A percentile compares a stretch with the other conserved stretches of the same genome.
phyloP scores from a whole-genome alignment of 2,797 vertebrate genomes.

The Macropodus opercularis region DNA sequence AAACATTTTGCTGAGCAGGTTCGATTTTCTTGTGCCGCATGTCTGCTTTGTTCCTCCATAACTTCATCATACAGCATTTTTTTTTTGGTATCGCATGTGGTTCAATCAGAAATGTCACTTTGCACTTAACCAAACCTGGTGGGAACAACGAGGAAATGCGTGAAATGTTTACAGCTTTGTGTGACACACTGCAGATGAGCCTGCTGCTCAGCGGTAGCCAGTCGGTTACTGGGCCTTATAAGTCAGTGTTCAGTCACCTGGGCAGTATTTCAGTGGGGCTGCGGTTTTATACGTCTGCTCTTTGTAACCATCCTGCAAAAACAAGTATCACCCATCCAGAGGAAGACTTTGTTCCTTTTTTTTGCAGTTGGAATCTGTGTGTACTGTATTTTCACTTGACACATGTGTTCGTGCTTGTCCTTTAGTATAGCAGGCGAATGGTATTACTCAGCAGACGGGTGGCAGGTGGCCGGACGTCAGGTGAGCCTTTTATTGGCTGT shows the following conservation, averaged over 20 bases:
- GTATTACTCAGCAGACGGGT: constrained; percentile 63
- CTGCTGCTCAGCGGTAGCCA: neutral
- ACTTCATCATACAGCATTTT: neutral
- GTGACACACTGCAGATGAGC: constrained; percentile 4
- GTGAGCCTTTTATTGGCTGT: constrained; percentile 62
- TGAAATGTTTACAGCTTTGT: neutral
- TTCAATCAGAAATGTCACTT: neutral
- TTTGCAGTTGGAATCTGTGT: constrained; percentile 19
- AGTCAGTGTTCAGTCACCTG: constrained; percentile 1
- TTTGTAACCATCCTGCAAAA: constrained; percentile 12
- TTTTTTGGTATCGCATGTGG: neutral
- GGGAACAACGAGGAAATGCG: neutral
- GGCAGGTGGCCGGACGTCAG: constrained; percentile 68
- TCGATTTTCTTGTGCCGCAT: neutral
- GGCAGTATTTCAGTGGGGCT: neutral
- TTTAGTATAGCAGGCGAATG: constrained; percentile 28
- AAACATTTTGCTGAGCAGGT: neutral
- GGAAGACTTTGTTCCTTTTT: neutral
- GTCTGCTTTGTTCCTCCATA: neutral
- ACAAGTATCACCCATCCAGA: constrained; percentile 15
- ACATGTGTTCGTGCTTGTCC: constrained; percentile 28
- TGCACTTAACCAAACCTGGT: neutral
- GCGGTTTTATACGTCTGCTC: neutral
- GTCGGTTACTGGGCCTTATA: neutral
- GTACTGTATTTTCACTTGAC: constrained; percentile 38